Conservation (phyloP, 2,113 vertebrate species). For the Prionailurus bengalensis region DNA sequence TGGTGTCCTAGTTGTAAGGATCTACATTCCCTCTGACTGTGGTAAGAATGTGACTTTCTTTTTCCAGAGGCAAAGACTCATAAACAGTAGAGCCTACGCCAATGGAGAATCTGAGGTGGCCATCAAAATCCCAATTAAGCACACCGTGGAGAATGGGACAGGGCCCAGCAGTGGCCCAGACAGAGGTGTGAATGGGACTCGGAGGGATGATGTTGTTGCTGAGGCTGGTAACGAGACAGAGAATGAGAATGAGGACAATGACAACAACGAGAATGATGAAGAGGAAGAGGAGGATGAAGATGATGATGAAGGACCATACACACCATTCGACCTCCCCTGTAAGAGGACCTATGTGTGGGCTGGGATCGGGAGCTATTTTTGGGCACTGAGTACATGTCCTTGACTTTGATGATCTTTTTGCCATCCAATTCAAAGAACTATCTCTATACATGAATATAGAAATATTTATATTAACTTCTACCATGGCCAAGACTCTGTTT, state of each 20-base stretch:
- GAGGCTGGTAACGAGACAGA: conserved; percentile 92
- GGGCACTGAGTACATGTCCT: background rate
- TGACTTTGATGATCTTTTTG: background rate
- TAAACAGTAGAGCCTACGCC: conserved; percentile 92
- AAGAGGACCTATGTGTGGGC: conserved; percentile 78
- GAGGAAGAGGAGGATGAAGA: conserved; percentile 93
- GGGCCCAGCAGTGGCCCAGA: conserved; percentile 86
- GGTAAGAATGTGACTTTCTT: conserved; percentile 62
- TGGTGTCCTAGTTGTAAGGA: accelerated
- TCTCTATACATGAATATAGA: background rate
- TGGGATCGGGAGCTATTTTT: background rate
- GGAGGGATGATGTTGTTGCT: conserved; percentile 86
- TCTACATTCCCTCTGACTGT: background rate
- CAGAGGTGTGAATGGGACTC: conserved; percentile 82
- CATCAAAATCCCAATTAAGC: conserved; percentile 91
- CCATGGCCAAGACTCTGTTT: background rate
- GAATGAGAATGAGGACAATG: conserved; percentile 94
- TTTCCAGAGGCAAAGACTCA: conserved; percentile 96
- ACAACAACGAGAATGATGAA: conserved; percentile 95
- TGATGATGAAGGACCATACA: conserved; percentile 92
- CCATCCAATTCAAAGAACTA: background rate
- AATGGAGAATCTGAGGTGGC: conserved; percentile 96
- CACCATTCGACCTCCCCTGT: conserved; percentile 95
- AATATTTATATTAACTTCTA: background rate
- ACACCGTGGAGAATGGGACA: conserved; percentile 93